These are phyloP conservation scores for Meteorus colon DNA, from an alignment of 2,888 invertebrate genomes.

Conservation along the genomic window DNA sequence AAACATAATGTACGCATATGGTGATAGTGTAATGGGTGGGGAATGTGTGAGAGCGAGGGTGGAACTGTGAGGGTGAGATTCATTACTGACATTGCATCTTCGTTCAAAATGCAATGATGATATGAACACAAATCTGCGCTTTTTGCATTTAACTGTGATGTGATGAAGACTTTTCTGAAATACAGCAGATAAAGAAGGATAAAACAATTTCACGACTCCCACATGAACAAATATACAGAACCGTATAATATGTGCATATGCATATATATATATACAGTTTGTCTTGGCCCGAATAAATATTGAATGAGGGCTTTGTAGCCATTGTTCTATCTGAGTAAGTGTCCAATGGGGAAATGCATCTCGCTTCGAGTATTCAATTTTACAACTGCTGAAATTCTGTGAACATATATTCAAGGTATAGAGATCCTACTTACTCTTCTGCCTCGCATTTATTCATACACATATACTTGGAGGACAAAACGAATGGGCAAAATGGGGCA, in stretches of 20 bases:
- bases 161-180: constrained; percentile 29
- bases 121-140: constrained; percentile 38
- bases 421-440: not conserved
- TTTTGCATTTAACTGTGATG: constrained; percentile 24
- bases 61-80: not conserved
- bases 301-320: constrained; percentile 39
- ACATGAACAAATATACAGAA: constrained; percentile 13
- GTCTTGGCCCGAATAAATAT: constrained; percentile 40
- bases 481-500: too few relatives aligned
- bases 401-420: not conserved
- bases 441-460: not conserved
- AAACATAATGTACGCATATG: constrained; percentile 22
- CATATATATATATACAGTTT: constrained; percentile 19
- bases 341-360: constrained; percentile 39
- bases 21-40: not conserved
- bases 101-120: constrained; percentile 32
- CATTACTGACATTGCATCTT: constrained; percentile 19
- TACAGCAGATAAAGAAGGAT: not conserved
- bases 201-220: constrained; percentile 37
- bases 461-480: not conserved
- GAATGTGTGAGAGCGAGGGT: not conserved
- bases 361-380: constrained; percentile 34
- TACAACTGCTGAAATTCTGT: constrained; percentile 22
- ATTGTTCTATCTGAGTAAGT: constrained; percentile 31
- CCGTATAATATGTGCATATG: not conserved